These are phyloP conservation scores for Mormyrus proboscirostris DNA, from an alignment of 2,797 vertebrate species.

Conservation along the genomic window DNA sequence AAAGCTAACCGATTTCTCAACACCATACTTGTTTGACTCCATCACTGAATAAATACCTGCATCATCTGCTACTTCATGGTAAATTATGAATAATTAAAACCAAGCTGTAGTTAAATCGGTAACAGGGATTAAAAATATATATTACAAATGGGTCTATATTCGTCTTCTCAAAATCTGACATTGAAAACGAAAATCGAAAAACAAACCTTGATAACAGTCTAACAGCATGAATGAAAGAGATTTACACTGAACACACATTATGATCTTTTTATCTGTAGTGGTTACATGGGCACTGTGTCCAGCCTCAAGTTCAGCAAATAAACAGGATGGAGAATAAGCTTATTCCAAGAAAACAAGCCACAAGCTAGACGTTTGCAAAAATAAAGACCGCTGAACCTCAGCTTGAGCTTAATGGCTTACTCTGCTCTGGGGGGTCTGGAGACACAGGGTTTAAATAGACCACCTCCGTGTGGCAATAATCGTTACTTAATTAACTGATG, in stretches of 20 bases:
- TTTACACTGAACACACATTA: background rate
- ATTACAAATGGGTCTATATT: background rate
- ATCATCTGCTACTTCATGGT: background rate
- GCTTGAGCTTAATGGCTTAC: background rate
- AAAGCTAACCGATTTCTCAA: background rate
- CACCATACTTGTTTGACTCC: background rate
- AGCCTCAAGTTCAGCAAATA: background rate
- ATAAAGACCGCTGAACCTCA: background rate
- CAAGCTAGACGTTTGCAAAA: background rate
- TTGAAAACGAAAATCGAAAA: background rate
- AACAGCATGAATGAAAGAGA: background rate
- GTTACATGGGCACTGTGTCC: background rate
- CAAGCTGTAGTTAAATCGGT: background rate
- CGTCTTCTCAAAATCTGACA: background rate
- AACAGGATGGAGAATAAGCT: background rate
- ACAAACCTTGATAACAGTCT: background rate
- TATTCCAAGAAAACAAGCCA: background rate
- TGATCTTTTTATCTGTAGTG: background rate
- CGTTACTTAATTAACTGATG: background rate
- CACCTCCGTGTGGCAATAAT: background rate
- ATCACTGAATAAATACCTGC: background rate
- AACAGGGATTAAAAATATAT: background rate
- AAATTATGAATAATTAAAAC: background rate
- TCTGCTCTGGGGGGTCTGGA: background rate
- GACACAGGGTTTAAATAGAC: background rate